A percentile compares a stretch with the other conserved stretches of the same genome.
Conservation (phyloP, 2,797 vertebrate species). For the Jordanella pulchra region DNA sequence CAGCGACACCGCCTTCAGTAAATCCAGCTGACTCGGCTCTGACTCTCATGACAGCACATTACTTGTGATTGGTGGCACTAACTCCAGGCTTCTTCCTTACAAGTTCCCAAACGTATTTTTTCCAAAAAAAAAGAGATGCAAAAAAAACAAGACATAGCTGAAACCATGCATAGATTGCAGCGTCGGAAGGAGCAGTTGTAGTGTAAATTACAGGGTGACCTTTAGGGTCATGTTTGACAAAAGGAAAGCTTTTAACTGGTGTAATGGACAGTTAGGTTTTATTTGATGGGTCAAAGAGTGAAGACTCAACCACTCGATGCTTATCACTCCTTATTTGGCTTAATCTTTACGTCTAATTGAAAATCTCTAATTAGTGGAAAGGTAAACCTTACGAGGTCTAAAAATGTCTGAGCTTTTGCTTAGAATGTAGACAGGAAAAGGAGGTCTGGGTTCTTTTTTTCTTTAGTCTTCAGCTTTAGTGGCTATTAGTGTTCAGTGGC, state of each 20-base stretch:
- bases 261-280: background rate
- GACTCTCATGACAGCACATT: conserved; percentile 22
- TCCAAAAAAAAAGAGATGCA: conserved; percentile 16
- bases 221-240: conserved; percentile 1
- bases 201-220: background rate
- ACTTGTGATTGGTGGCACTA: conserved; percentile 37
- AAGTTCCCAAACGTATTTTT: conserved; percentile 23
- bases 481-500: background rate
- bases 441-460: background rate
- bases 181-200: conserved; percentile 13
- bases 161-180: conserved; percentile 15
- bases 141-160: conserved; percentile 29
- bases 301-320: background rate
- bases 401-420: background rate
- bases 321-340: background rate
- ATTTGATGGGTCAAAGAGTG: background rate
- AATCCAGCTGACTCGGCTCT: conserved; percentile 28
- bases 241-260: background rate
- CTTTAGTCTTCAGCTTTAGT: background rate
- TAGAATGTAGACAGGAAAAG: background rate
- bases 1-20: background rate
- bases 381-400: background rate
- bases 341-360: conserved; percentile 8
- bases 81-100: conserved; percentile 14
- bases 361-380: background rate